phyloP scores from a whole-genome alignment of 2,888 invertebrate genomes.

The Colostygia pectinataria region DNA sequence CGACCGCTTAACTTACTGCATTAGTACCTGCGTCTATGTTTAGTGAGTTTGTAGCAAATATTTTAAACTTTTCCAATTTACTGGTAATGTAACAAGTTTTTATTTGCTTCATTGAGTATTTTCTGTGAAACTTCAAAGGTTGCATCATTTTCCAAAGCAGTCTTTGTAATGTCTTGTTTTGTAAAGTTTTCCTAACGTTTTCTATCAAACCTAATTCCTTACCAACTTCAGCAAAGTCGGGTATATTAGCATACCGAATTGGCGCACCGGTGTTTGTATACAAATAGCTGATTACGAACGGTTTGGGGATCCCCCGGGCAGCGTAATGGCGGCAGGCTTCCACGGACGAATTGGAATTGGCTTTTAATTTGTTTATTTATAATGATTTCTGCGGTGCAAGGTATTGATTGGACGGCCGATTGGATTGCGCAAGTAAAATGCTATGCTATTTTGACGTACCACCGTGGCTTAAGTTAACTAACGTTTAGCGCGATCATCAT shows the following conservation, averaged over 20 bases:
- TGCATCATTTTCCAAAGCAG: not conserved
- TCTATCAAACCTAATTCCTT: constrained; percentile 6
- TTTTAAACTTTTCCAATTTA: no score
- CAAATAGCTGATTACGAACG: constrained; percentile 19
- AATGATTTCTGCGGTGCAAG: not conserved
- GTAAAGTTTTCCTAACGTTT: constrained; percentile 9
- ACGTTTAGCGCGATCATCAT: no score
- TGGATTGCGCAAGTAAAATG: no score
- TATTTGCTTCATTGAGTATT: not conserved
- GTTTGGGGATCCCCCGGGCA: not conserved
- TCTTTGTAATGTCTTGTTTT: constrained; percentile 3
- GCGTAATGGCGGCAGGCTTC: not conserved
- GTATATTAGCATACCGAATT: constrained; percentile 7
- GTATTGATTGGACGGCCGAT: constrained; percentile 11
- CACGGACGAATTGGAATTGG: constrained; percentile 6
- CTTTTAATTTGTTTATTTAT: constrained; percentile 19
- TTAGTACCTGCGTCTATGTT: no score
- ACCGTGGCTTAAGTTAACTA: no score
- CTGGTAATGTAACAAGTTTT: not conserved
- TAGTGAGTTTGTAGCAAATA: no score
- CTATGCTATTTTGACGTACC: no score
- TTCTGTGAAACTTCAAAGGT: not conserved
- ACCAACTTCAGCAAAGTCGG: constrained; percentile 2
- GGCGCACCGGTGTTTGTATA: constrained; percentile 16
- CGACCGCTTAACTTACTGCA: no score